Evolutionary conservation across 2,888 invertebrate species (phyloP).

Genomic region (Ennomos quercinarius): DNA sequence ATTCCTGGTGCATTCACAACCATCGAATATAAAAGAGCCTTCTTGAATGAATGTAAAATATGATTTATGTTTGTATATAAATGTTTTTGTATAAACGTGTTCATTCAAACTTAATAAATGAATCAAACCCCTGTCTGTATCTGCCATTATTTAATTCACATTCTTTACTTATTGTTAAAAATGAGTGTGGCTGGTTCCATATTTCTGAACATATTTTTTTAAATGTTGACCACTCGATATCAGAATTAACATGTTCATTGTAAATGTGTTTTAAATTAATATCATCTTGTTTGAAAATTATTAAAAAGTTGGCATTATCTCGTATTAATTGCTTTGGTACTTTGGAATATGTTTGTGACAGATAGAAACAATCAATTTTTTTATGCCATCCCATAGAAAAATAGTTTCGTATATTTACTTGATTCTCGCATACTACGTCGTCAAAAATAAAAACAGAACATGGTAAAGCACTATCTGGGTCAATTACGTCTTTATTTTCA

Average conservation of each 20-base stretch:
- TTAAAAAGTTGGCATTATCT: constrained; percentile 30
- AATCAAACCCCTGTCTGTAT: constrained; percentile 27
- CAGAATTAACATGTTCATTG: constrained; percentile 45
- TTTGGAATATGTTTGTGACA: constrained; percentile 47
- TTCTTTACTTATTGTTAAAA: constrained; percentile 27
- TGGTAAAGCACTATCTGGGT: constrained; percentile 30
- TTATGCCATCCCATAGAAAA: constrained; percentile 33
- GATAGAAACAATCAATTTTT: constrained; percentile 39
- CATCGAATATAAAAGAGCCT: background rate
- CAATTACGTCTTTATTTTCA: constrained; percentile 15
- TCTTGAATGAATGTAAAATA: too few relatives aligned
- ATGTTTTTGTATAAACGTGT: background rate
- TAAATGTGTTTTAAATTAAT: constrained; percentile 48
- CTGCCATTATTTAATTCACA: constrained; percentile 19
- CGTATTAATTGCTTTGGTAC: constrained; percentile 46
- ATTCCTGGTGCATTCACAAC: background rate
- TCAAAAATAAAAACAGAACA: constrained; percentile 37
- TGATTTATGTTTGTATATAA: too few relatives aligned
- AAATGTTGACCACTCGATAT: constrained; percentile 42
- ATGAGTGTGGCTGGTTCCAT: constrained; percentile 14
- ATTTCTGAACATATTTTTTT: constrained; percentile 15
- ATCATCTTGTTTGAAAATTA: constrained; percentile 49
- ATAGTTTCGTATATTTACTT: constrained; percentile 20
- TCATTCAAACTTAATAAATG: constrained; percentile 15
- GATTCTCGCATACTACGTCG: constrained; percentile 36